Conservation (phyloP, 2,113 vertebrate genomes). For the Tupaia chinensis region DNA sequence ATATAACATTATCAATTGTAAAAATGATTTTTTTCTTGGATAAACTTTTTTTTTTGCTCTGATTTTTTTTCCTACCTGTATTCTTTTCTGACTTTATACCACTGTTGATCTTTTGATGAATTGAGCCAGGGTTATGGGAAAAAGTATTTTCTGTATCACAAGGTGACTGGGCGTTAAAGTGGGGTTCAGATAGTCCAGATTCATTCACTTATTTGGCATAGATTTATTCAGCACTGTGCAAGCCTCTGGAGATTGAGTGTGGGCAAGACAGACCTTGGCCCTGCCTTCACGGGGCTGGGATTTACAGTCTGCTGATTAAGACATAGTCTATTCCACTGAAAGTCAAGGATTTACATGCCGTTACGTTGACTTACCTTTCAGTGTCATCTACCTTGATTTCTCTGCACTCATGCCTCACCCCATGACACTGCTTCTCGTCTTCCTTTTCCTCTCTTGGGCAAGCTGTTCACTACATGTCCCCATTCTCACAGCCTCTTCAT, state of each 20-base stretch:
- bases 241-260: background rate
- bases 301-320: background rate
- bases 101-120: background rate
- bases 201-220: background rate
- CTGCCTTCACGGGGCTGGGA: background rate
- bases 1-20: background rate
- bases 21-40: background rate
- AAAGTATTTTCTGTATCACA: background rate
- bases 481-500: background rate
- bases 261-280: background rate
- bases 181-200: background rate
- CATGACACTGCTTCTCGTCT: background rate
- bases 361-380: background rate
- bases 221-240: background rate
- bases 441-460: background rate
- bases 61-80: background rate
- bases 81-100: background rate
- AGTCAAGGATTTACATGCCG: background rate
- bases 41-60: background rate
- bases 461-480: background rate
- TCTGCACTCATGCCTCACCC: background rate
- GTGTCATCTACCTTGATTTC: background rate
- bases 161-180: background rate
- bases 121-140: background rate
- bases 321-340: accelerated